Evolutionary conservation across 2,888 invertebrate genomes (phyloP).

Genomic region (Zygaena filipendulae): DNA sequence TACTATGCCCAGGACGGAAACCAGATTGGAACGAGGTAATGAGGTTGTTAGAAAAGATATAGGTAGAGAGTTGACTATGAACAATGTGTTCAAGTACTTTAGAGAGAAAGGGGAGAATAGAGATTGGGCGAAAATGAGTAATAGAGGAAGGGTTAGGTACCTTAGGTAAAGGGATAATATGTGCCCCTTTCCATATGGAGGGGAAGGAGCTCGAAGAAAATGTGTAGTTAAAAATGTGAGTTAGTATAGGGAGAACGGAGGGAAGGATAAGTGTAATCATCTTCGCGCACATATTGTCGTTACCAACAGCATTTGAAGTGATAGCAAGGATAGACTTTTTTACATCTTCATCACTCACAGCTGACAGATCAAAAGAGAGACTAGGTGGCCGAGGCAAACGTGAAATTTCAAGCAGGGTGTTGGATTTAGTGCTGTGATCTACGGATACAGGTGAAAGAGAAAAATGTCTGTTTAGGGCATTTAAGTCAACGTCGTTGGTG

Average conservation of each 20-base stretch:
- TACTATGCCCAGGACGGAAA: too few species aligned
- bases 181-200: not conserved
- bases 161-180: not conserved
- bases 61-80: not conserved
- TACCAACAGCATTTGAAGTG: constrained; percentile 5
- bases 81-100: constrained; percentile 1
- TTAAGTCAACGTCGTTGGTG: too few species aligned
- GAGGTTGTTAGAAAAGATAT: not conserved
- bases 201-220: not conserved
- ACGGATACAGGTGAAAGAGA: not conserved
- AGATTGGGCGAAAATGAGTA: not conserved
- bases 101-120: not conserved
- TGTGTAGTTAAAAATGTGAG: not conserved
- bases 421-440: constrained; percentile 1
- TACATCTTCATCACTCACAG: constrained; percentile 1
- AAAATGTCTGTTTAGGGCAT: constrained; percentile 3
- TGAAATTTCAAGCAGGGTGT: not conserved
- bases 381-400: not conserved
- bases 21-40: too few species aligned
- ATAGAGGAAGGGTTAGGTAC: not conserved
- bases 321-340: too few species aligned
- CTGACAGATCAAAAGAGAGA: too few species aligned
- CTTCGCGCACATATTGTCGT: constrained; percentile 2
- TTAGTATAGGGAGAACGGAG: not conserved
- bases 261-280: constrained; percentile 3